Evolutionary conservation across 37 sponge, comb jelly and placozoan genomes (phyloP).

Genomic region (Crambe crambe): DNA sequence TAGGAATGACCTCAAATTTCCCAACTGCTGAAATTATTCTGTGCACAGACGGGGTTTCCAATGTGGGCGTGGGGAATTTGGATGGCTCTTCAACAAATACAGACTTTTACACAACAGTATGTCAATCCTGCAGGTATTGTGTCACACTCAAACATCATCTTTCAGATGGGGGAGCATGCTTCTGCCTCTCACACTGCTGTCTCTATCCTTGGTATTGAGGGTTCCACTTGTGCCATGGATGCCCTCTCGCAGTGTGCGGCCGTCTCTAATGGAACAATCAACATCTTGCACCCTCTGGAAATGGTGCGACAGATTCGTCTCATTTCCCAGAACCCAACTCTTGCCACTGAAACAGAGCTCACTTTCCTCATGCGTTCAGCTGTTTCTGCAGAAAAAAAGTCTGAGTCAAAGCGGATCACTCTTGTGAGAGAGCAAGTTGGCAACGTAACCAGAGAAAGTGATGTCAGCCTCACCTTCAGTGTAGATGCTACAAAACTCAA

Average conservation of each 20-base stretch:
- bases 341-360: slow-evolving; percentile 82
- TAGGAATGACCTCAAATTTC: slow-evolving; percentile 75
- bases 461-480: slow-evolving; percentile 68
- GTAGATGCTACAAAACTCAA: slow-evolving; percentile 52
- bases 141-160: background rate
- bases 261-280: slow-evolving; percentile 87
- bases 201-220: slow-evolving; percentile 92
- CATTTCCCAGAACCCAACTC: slow-evolving; percentile 89
- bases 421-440: slow-evolving; percentile 65
- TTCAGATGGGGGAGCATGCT: slow-evolving; percentile 88
- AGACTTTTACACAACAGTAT: slow-evolving; percentile 76
- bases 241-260: slow-evolving; percentile 79
- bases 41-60: slow-evolving; percentile 93
- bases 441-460: slow-evolving; percentile 80
- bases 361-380: slow-evolving; percentile 44
- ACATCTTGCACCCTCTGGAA: slow-evolving; percentile 95
- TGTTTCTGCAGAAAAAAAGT: slow-evolving; percentile 5
- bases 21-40: slow-evolving; percentile 86
- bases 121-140: background rate
- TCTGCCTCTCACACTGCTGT: slow-evolving; percentile 62
- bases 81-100: slow-evolving; percentile 20
- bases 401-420: slow-evolving; percentile 38
- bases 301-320: slow-evolving; percentile 91
- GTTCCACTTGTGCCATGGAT: slow-evolving; percentile 82
- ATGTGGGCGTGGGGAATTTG: slow-evolving; percentile 84